Evolutionary conservation across 1,140 invertebrate genomes (phyloP).

Genomic region (Cheumatopsyche charites): DNA sequence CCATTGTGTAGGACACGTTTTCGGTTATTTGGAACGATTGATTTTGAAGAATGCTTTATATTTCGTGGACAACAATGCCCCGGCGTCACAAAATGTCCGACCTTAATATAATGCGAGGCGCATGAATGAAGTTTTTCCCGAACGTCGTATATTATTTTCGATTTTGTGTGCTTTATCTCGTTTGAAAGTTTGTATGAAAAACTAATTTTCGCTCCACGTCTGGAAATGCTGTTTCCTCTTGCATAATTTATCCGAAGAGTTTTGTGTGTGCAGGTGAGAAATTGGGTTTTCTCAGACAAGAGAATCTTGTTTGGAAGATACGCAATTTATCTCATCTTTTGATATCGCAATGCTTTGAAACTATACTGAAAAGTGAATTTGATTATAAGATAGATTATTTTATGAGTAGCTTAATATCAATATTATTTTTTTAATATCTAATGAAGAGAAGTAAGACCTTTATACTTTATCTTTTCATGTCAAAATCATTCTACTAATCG

Average conservation of each 20-base stretch:
- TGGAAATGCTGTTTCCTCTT: constrained; percentile 33
- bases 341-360: no score
- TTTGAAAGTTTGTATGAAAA: constrained; percentile 7
- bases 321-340: no score
- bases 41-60: constrained; percentile 20
- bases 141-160: neutral
- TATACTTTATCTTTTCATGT: neutral
- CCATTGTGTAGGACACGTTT: constrained; percentile 3
- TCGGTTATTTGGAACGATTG: constrained; percentile 16
- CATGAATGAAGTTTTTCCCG: no score
- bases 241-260: constrained; percentile 37
- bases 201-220: constrained; percentile 29
- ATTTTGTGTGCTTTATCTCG: neutral
- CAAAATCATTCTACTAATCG: neutral
- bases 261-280: constrained; percentile 40
- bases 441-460: no score
- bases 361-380: no score
- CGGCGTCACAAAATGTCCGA: no score
- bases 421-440: no score
- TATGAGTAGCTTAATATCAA: no score
- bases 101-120: no score
- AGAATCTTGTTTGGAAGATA: neutral
- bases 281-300: constrained; percentile 40
- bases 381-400: no score
- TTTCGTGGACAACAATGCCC: neutral